These are phyloP conservation scores for Micromys minutus DNA, from an alignment of 2,113 vertebrate genomes.

Conservation along the genomic window DNA sequence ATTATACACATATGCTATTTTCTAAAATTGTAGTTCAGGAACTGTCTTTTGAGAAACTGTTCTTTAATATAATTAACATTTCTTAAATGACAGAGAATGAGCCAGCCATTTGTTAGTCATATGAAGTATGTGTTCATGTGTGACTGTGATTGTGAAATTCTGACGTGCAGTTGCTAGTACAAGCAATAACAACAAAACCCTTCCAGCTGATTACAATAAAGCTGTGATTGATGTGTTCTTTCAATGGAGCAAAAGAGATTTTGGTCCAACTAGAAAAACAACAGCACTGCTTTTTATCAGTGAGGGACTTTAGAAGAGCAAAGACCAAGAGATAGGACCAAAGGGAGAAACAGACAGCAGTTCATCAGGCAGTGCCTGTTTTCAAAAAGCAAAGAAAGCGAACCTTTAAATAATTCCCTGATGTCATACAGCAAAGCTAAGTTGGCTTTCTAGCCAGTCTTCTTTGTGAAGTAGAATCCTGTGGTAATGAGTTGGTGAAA, in stretches of 20 bases:
- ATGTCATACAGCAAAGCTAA: conserved; percentile 81
- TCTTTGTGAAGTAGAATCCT: conserved; percentile 86
- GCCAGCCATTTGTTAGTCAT: not conserved
- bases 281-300: not conserved
- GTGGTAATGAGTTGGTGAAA: conserved; percentile 86
- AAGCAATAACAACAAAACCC: conserved; percentile 2
- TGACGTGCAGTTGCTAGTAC: conserved; percentile 7
- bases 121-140: not conserved
- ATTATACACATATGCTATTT: not conserved
- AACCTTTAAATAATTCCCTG: conserved; percentile 80
- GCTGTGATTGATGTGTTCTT: conserved; percentile 17
- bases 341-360: conserved; percentile 66
- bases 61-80: not conserved
- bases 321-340: conserved; percentile 38
- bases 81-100: not conserved
- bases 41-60: conserved; percentile 9
- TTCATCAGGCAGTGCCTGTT: conserved; percentile 67
- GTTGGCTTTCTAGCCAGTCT: conserved; percentile 80
- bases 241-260: not conserved
- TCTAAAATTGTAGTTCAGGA: not conserved
- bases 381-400: conserved; percentile 77
- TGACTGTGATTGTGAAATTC: not conserved
- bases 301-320: conserved; percentile 48
- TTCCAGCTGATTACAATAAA: conserved; percentile 10
- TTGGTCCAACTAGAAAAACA: conserved; percentile 5